A percentile compares a stretch with the other conserved stretches of the same genome.
Evolutionary conservation across 2,113 vertebrate species (phyloP).

Genomic region (Grus americana): DNA sequence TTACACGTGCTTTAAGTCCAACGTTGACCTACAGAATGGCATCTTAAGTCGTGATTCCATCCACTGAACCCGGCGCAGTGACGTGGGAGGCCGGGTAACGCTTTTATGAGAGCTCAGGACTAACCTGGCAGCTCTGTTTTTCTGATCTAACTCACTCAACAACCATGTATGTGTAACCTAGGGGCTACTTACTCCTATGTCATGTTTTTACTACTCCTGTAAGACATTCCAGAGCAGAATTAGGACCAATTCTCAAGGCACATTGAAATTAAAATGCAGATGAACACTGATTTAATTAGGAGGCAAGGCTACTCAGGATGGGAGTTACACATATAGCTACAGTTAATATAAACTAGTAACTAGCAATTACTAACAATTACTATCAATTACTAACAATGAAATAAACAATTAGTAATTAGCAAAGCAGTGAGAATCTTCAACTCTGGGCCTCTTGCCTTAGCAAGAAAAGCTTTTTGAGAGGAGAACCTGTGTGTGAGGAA

Average conservation of each 20-base stretch:
- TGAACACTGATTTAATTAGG: background rate
- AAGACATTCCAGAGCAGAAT: background rate
- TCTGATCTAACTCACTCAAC: background rate
- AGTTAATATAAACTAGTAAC: background rate
- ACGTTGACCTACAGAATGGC: rapidly evolving
- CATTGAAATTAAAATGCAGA: background rate
- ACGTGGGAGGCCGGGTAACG: rapidly evolving
- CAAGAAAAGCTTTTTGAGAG: background rate
- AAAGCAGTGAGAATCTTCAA: background rate
- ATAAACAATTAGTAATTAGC: background rate
- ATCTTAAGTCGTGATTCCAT: too few species aligned
- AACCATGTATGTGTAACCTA: rapidly evolving
- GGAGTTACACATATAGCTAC: background rate
- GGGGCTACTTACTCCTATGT: background rate
- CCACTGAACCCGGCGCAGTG: rapidly evolving
- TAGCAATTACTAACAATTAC: background rate
- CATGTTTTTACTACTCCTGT: background rate
- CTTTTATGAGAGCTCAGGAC: background rate
- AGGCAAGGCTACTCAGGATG: background rate
- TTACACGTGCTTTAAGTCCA: background rate
- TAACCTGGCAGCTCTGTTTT: background rate
- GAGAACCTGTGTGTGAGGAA: rapidly evolving
- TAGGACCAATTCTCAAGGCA: background rate
- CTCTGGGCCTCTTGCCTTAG: background rate
- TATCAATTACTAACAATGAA: background rate